Conservation (phyloP, 2,888 invertebrate genomes). For the Drosophila borealis region DNA sequence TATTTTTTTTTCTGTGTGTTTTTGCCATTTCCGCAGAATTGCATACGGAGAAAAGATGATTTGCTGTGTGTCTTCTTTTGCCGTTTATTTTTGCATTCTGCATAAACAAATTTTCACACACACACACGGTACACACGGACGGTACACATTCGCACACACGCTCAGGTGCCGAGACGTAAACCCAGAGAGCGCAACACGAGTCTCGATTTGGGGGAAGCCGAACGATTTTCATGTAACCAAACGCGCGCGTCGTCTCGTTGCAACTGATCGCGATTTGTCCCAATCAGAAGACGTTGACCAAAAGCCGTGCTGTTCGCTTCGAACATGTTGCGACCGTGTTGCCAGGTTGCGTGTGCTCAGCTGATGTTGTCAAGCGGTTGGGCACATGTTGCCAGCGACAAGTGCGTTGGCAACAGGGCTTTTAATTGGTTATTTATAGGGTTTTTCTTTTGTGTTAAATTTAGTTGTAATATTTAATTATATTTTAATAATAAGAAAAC, state of each 20-base stretch:
- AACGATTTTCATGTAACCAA: constrained; percentile 67
- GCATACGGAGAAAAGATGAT: constrained; percentile 53
- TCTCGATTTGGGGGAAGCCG: constrained; percentile 25
- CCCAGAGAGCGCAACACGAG: constrained; percentile 28
- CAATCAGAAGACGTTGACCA: constrained; percentile 47
- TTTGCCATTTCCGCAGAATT: constrained; percentile 65
- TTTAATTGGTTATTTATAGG: background rate
- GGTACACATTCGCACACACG: constrained; percentile 7
- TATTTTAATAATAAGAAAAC: too few relatives aligned
- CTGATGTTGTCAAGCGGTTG: constrained; percentile 24
- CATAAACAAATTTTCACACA: constrained; percentile 69
- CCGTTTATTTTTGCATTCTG: constrained; percentile 49
- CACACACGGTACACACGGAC: constrained; percentile 13
- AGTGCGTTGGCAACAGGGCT: constrained; percentile 39
- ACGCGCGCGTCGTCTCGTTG: constrained; percentile 80
- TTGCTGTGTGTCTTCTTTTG: constrained; percentile 38
- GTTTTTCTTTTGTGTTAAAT: background rate
- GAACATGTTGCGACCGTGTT: constrained; percentile 60
- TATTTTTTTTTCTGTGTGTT: constrained; percentile 24
- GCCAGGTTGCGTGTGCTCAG: constrained; percentile 11
- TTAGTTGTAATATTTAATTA: background rate
- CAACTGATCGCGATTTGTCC: constrained; percentile 72
- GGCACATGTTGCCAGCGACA: constrained; percentile 50
- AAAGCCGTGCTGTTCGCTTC: constrained; percentile 41
- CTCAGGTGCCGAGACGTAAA: constrained; percentile 10